phyloP scores from a whole-genome alignment of 2,888 invertebrate genomes.

The Drosophila colorata region DNA sequence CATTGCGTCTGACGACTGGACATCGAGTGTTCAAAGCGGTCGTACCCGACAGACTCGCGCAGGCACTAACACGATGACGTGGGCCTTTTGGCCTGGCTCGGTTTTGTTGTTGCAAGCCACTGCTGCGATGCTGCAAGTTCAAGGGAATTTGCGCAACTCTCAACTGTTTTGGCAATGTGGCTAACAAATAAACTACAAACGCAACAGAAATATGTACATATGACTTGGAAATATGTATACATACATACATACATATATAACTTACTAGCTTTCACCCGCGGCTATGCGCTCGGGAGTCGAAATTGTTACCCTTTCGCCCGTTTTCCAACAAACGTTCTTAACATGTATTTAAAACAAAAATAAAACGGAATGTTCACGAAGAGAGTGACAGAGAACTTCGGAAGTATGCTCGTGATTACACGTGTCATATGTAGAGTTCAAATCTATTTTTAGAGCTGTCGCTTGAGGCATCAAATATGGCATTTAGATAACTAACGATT shows the following conservation, averaged over 20 bases:
- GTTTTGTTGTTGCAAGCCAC: not conserved
- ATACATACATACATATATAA: not conserved
- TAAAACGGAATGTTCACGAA: not conserved
- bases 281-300: not conserved
- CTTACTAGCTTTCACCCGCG: not conserved
- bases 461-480: not conserved
- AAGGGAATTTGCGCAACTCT: constrained; percentile 2
- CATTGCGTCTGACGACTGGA: not conserved
- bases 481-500: too few species aligned
- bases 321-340: not conserved
- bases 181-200: too few species aligned
- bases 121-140: constrained; percentile 1
- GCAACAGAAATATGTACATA: too few species aligned
- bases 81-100: not conserved
- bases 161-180: not conserved
- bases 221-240: too few species aligned
- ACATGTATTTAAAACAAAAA: not conserved
- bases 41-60: not conserved
- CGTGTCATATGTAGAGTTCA: not conserved
- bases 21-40: not conserved
- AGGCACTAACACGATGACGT: not conserved
- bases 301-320: too few species aligned
- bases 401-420: not conserved
- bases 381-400: not conserved
- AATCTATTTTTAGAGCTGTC: too few species aligned